phyloP scores from a whole-genome alignment of 35 echinoderm and acorn worm genomes.

The Stichopus chloronotus region DNA sequence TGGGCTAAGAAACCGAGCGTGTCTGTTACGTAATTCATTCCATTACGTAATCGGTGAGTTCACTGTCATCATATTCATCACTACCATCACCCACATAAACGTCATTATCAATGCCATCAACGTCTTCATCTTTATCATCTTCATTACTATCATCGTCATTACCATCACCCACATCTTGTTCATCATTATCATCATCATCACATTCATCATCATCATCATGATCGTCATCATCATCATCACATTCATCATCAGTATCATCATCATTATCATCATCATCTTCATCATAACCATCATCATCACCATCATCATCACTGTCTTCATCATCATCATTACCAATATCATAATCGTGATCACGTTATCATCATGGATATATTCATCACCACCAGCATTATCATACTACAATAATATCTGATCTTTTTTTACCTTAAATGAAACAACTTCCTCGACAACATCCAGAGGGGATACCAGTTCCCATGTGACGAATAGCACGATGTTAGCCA shows the following conservation, averaged over 20 bases:
- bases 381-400: slow-evolving; percentile 21
- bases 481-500: slow-evolving; percentile 77
- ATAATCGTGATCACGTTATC: slow-evolving; percentile 36
- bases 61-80: slow-evolving; percentile 29
- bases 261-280: slow-evolving; percentile 17
- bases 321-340: slow-evolving; percentile 60
- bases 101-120: slow-evolving; percentile 39
- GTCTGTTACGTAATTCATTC: too few relatives aligned
- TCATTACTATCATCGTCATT: background rate
- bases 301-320: slow-evolving; percentile 33
- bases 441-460: slow-evolving; percentile 54
- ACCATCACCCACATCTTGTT: slow-evolving; percentile 45
- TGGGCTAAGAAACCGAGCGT: too few relatives aligned
- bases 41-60: slow-evolving; percentile 25
- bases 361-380: slow-evolving; percentile 29
- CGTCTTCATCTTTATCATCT: slow-evolving; percentile 3
- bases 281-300: slow-evolving; percentile 51
- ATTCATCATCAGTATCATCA: slow-evolving; percentile 56
- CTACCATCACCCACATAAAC: slow-evolving; percentile 35
- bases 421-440: slow-evolving; percentile 39
- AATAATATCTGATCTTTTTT: background rate
- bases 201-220: slow-evolving; percentile 60
- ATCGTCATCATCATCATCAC: slow-evolving; percentile 47
- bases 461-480: slow-evolving; percentile 71
- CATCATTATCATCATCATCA: slow-evolving; percentile 61